A percentile compares a stretch with the other conserved stretches of the same genome.
Evolutionary conservation across 2,797 vertebrate genomes (phyloP).

Genomic region (Anguilla pacifica): DNA sequence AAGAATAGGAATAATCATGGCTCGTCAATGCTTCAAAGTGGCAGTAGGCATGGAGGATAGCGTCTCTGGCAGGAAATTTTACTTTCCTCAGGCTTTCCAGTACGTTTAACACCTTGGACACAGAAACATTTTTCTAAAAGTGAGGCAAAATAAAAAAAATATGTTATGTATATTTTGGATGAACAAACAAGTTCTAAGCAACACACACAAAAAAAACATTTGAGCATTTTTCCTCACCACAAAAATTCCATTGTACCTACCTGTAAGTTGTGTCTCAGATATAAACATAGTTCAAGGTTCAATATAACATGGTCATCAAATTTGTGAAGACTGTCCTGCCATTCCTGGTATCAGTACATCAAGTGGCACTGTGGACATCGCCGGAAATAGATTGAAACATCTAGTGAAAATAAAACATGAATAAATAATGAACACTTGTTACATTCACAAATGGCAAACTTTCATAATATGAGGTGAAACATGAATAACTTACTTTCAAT

Average conservation of each 20-base stretch:
- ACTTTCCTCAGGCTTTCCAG: slow-evolving; percentile 23
- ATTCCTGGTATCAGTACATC: background rate
- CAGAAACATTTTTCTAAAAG: slow-evolving; percentile 35
- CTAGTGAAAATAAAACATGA: too few relatives aligned
- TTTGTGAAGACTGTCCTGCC: slow-evolving; percentile 44
- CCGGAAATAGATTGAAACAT: too few relatives aligned
- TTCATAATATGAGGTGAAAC: too few relatives aligned
- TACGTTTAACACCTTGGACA: slow-evolving; percentile 28
- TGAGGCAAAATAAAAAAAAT: background rate
- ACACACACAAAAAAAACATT: background rate
- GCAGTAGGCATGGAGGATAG: slow-evolving; percentile 41
- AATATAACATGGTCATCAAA: slow-evolving; percentile 41
- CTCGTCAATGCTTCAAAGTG: slow-evolving; percentile 44
- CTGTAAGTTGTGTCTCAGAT: slow-evolving; percentile 34
- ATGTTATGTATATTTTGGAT: too few relatives aligned
- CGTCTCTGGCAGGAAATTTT: slow-evolving; percentile 18
- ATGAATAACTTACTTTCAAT: too few relatives aligned
- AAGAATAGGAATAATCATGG: slow-evolving; percentile 33
- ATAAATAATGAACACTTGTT: too few relatives aligned
- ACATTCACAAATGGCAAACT: too few relatives aligned
- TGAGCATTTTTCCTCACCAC: too few relatives aligned
- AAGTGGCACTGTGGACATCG: too few relatives aligned
- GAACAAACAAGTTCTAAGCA: background rate
- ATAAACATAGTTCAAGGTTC: slow-evolving; percentile 37
- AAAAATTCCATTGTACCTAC: slow-evolving; percentile 19